Conservation (phyloP, 2,113 vertebrate genomes). For the Xenopus borealis region DNA sequence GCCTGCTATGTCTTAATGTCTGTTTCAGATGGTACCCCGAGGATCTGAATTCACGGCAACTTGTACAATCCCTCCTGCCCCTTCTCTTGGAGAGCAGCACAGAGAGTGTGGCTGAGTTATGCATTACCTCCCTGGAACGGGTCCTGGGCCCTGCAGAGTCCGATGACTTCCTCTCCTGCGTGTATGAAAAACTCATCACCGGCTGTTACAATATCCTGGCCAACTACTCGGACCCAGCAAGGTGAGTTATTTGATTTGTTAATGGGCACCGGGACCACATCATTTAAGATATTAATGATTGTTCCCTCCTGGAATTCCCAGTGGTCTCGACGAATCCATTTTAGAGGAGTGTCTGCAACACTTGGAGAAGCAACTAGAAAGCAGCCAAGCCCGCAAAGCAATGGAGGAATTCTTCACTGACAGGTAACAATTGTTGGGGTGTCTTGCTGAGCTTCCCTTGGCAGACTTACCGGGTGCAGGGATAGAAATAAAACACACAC, state of each 20-base stretch:
- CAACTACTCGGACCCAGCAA: conserved; percentile 87
- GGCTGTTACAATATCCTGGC: conserved; percentile 96
- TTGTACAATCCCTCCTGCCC: conserved; percentile 83
- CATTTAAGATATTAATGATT: not conserved
- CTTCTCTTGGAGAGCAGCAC: conserved; percentile 91
- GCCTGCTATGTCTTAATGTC: too few relatives aligned
- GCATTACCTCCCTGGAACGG: conserved; percentile 88
- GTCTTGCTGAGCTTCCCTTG: too few relatives aligned
- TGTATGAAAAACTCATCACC: conserved; percentile 89
- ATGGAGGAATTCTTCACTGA: conserved; percentile 98
- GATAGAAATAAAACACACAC: too few relatives aligned
- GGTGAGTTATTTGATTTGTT: conserved; percentile 59
- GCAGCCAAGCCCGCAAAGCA: conserved; percentile 89
- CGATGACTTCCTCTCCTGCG: conserved; percentile 86
- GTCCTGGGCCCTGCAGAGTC: conserved; percentile 92
- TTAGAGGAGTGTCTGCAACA: conserved; percentile 94
- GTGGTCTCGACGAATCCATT: conserved; percentile 91
- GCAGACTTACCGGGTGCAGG: too few relatives aligned
- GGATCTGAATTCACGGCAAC: conserved; percentile 84
- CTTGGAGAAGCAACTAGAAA: conserved; percentile 94
- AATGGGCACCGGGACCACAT: not conserved
- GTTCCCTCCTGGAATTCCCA: conserved; percentile 46
- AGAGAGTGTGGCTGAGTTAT: conserved; percentile 91
- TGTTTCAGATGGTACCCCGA: conserved; percentile 75
- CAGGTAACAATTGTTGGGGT: conserved; percentile 71